phyloP scores from a whole-genome alignment of 1,140 invertebrate species.

The Achatina immaculata region DNA sequence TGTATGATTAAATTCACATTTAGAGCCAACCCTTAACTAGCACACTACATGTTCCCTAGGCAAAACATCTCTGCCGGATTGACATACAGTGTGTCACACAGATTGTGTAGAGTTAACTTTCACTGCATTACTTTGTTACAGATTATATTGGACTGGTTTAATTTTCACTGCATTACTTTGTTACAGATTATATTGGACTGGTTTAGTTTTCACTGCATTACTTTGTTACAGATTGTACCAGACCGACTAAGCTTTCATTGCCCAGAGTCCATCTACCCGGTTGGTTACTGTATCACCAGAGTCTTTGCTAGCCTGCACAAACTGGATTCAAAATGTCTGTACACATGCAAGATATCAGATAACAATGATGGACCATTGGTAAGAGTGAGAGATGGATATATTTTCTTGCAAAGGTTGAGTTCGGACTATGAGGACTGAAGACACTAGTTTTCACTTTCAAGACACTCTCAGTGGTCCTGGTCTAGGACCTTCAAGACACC shows the following conservation, averaged over 20 bases:
- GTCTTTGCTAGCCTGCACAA: conserved; percentile 82
- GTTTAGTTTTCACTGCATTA: not conserved
- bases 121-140: not conserved
- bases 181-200: not conserved
- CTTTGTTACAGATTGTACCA: conserved; percentile 72
- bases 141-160: too few relatives aligned
- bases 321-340: conserved; percentile 81
- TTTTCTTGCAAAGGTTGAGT: not conserved
- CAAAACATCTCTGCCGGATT: too few relatives aligned
- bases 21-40: too few relatives aligned
- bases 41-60: too few relatives aligned
- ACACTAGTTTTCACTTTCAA: not conserved
- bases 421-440: not conserved
- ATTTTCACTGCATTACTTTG: too few relatives aligned
- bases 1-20: too few relatives aligned
- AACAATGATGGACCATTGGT: conserved; percentile 79
- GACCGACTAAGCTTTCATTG: conserved; percentile 81
- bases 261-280: conserved; percentile 82
- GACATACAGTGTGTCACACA: too few relatives aligned
- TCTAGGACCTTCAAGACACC: too few relatives aligned
- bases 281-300: conserved; percentile 85
- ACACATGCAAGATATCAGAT: conserved; percentile 86
- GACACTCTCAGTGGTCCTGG: too few relatives aligned
- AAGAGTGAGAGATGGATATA: too few relatives aligned
- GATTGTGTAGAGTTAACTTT: too few relatives aligned